Percentiles rank a stretch among this genome's conserved stretches.
Evolutionary conservation across 1,140 invertebrate genomes (phyloP).

Genomic region (Neotoxoptera formosana): DNA sequence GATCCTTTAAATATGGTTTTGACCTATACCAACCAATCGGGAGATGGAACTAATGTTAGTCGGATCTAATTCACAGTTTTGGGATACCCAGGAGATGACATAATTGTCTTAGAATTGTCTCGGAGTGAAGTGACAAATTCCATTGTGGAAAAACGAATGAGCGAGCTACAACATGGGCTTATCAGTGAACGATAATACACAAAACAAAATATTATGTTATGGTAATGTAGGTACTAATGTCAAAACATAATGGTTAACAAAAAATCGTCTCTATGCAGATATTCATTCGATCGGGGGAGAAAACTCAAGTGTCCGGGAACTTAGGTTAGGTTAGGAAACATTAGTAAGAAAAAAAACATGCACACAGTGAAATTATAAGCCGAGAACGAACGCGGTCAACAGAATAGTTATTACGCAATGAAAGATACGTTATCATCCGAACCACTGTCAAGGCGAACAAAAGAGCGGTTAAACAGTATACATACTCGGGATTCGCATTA

Average conservation of each 20-base stretch:
- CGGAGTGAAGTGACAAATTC: no score
- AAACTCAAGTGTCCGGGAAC: background rate
- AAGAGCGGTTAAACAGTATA: conserved; percentile 9
- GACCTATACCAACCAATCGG: background rate
- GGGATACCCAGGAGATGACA: no score
- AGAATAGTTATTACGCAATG: background rate
- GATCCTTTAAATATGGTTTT: background rate
- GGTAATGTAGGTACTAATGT: background rate
- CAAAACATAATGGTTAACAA: background rate
- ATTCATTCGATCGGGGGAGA: background rate
- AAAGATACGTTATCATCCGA: background rate
- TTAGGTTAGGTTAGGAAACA: background rate
- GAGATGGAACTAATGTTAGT: no score
- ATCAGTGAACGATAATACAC: background rate
- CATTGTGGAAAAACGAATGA: no score
- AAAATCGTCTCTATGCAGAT: background rate
- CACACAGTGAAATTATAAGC: background rate
- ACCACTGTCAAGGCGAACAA: background rate
- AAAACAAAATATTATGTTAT: background rate
- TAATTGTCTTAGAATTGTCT: no score
- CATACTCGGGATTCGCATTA: background rate
- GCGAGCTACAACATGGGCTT: no score
- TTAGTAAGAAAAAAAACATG: background rate
- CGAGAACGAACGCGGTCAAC: background rate
- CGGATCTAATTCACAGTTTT: no score